Base-by-base conservation (phyloP, 1,140 invertebrate species). In the Leptopilina clavipes region DNA sequence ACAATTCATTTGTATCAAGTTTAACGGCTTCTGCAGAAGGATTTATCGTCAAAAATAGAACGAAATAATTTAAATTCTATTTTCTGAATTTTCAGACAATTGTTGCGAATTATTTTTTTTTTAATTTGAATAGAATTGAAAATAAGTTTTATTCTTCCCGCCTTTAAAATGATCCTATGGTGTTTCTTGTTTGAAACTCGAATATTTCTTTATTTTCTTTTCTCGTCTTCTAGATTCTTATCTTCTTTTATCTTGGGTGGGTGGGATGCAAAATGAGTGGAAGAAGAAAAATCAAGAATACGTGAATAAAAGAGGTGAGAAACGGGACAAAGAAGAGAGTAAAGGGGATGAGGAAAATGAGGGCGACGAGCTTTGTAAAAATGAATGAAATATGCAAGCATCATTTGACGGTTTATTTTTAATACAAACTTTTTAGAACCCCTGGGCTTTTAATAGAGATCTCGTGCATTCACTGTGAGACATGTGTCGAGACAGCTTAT, bases 391-490 rank as follows among this genome's bases (percentile, higher is more conserved):
- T 75, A 44, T 72, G 56, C 71, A 56, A 17, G 56, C 70, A 70
- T 75, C 73, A 44, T 72, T 40, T 52, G 70, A 54, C 79, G 71
- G 79, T 84, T 83, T 82, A 84, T 82, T 84, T 84, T 84, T 80
- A 82, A 84, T 84, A 79, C 73, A 22, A 40, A 56, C 75, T 70
- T 74, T 77, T 73, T 70, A 70, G 12, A 48, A 48, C 72, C 22
- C 54, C 71, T 43, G 56, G 31, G 75, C 71, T 77, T 73, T 77
- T 76, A 76, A 76, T 76, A 56, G 74, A 25, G 74, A 31, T 52
- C n/a, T 65, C 17, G 72, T 37, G 71, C 43, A 18, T 40, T 70
- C 18, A 44, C n/a, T n/a, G 22, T 22, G 45, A 72, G 76, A 78
- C 76, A 78, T 70, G 76, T 78, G 76, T 74, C 72, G 71, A 72